Conservation (phyloP, 2,113 vertebrate genomes). For the Pelecanus crispus region DNA sequence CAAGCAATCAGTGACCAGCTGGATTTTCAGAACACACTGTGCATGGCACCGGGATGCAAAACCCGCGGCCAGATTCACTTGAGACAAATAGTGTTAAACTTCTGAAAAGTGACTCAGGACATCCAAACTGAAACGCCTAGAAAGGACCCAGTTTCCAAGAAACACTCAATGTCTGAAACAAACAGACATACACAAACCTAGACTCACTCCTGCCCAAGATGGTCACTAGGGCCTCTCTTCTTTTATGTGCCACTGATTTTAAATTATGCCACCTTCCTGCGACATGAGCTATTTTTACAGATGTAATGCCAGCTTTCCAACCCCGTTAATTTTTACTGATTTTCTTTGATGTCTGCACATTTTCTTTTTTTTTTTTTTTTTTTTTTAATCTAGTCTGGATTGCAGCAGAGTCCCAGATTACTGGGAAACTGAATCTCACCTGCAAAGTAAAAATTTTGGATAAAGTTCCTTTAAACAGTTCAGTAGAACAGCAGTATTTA, state of each 20-base stretch:
- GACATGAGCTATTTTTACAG: not conserved
- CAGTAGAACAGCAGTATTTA: not conserved
- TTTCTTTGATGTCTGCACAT: not conserved
- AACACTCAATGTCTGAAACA: not conserved
- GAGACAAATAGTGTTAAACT: not conserved
- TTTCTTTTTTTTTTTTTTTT: not conserved
- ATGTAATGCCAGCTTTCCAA: not conserved
- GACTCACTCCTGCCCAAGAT: not conserved
- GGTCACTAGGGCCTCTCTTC: not conserved
- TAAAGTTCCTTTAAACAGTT: not conserved
- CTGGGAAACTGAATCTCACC: not conserved
- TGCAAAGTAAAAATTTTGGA: not conserved
- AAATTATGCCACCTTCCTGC: not conserved
- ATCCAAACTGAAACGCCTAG: not conserved
- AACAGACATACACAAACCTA: not conserved
- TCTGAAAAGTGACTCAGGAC: not conserved
- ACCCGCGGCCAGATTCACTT: accelerated
- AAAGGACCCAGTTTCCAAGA: not conserved
- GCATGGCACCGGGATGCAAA: accelerated
- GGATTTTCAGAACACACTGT: not conserved
- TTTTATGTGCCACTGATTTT: not conserved
- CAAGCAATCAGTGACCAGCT: not conserved
- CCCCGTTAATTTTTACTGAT: not conserved
- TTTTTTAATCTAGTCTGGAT: not conserved
- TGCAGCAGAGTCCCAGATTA: not conserved